Evolutionary conservation across 2,113 vertebrate species (phyloP).

Genomic region (Dolichotis patagonum): DNA sequence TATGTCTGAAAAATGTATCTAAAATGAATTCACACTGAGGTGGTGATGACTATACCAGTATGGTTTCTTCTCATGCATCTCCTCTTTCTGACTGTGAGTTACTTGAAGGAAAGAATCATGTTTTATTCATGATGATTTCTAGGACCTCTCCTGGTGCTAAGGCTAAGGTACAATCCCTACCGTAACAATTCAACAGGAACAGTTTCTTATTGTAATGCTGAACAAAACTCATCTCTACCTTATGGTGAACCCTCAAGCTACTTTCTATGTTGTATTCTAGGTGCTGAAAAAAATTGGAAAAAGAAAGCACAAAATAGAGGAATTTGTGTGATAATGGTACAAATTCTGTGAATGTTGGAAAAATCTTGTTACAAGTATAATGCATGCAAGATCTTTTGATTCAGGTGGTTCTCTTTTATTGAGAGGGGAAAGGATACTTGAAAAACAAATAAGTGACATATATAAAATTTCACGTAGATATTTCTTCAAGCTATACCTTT

Average conservation of each 20-base stretch:
- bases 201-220: constrained; percentile 13
- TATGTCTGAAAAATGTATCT: constrained; percentile 62
- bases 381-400: not conserved
- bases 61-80: constrained; percentile 52
- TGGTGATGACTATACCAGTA: constrained; percentile 67
- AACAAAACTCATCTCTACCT: not conserved
- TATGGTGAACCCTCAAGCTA: constrained; percentile 20
- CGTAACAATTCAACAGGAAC: constrained; percentile 33
- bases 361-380: not conserved
- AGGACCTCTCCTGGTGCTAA: constrained; percentile 38
- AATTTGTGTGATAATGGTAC: not conserved
- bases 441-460: not conserved
- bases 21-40: constrained; percentile 74
- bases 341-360: not conserved
- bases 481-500: not conserved
- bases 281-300: not conserved
- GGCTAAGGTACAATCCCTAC: not conserved
- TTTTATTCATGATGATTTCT: constrained; percentile 74
- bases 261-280: constrained; percentile 1
- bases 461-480: not conserved
- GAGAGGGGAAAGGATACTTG: not conserved
- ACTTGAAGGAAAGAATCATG: constrained; percentile 68
- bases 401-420: not conserved
- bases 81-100: constrained; percentile 64
- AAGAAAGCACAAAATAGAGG: not conserved